Base-by-base conservation (phyloP, 2,113 vertebrate genomes). In the Heterochromis multidens region DNA sequence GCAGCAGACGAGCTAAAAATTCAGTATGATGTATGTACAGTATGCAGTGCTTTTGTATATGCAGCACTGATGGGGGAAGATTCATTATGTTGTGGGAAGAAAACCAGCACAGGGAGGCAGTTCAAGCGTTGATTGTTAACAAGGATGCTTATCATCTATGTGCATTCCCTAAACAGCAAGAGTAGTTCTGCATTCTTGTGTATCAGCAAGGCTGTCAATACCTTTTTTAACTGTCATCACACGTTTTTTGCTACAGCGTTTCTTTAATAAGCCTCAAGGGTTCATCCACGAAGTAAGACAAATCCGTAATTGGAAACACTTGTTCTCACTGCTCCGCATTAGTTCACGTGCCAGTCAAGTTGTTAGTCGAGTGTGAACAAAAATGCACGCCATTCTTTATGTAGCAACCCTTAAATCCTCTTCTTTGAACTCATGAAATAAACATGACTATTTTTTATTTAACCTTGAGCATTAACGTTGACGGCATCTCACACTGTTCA, bases 211-310 rank as follows among this genome's bases (percentile, higher is more conserved):
- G 27, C 70, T 72, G 87, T 87, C 82, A 59, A 92, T 88, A 88
- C 43, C 58, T 67, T 60, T 88, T 87, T 89, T 57, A 72, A 87
- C 58, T 27, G 56, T 54, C 56, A 54, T 87, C 83, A 59, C 74
- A 37, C 88, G 86, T 77, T 89, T 77, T 86, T 40, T 77, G 70
- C 65, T 54, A 21, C 85, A 82, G 74, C 72, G 43, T 76, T 86
- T 88, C 77, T 84, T 91, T 89, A 94, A 94, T 93, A 86, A 94
- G 93, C 87, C 92, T 90, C 92, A 29, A 35, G 88, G 90, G 90
- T 63, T 80, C 54, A 74, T 84, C 80, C 72, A 37, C 46, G 89
- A 89, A 93, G 74, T 80, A 86, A 90, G 87, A 89, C 62, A 90
- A 87, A 89, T 85, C 80, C 27, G 23, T 92, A 88, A 93, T 86